phyloP scores from a whole-genome alignment of 2,797 vertebrate species.

The Anniella stebbinsi region DNA sequence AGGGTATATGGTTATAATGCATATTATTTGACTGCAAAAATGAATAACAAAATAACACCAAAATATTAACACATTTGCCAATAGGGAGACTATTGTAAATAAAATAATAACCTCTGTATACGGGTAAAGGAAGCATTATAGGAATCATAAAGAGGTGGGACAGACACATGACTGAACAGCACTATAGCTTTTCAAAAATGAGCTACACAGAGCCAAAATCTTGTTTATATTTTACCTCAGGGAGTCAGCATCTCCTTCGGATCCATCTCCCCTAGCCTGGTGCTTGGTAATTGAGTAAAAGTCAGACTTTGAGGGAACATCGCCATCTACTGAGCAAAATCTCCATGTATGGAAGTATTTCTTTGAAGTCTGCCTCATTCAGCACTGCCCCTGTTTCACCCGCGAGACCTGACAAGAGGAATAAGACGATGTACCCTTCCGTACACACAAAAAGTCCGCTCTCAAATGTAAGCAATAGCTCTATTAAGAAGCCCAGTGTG shows the following conservation, averaged over 20 bases:
- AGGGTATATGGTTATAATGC: neutral
- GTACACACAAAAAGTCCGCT: neutral
- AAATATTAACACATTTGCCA: neutral
- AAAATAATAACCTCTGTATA: neutral
- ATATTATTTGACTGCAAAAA: neutral
- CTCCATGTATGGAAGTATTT: neutral
- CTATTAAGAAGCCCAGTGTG: constrained; percentile 8
- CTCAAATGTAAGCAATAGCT: fast-evolving
- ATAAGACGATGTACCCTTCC: neutral
- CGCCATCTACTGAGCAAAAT: constrained; percentile 65
- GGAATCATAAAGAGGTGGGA: neutral
- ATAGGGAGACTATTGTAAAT: neutral
- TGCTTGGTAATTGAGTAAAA: neutral
- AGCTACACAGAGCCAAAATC: neutral
- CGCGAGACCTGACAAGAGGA: neutral
- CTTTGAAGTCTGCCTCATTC: neutral
- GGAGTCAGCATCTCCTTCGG: constrained; percentile 19
- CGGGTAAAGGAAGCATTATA: neutral
- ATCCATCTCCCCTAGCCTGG: neutral
- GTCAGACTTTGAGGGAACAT: constrained; percentile 54
- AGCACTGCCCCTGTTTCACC: neutral
- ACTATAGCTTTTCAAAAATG: neutral
- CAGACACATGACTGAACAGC: neutral
- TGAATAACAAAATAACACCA: neutral
- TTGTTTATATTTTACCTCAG: constrained; percentile 21